Base-by-base conservation (phyloP, 2,113 vertebrate genomes). In the Salvator merianae region DNA sequence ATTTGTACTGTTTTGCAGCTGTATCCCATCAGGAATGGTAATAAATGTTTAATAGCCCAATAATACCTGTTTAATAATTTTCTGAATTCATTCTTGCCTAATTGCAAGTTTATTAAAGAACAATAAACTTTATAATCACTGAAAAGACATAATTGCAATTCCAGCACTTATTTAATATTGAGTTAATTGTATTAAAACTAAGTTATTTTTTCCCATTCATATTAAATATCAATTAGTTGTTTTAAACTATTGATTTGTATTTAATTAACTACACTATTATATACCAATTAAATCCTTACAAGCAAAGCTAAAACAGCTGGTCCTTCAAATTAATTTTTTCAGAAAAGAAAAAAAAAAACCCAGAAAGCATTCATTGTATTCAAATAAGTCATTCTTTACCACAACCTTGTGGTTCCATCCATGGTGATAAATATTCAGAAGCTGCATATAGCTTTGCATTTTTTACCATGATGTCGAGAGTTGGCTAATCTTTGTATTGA, bases 221-320 rank as follows among this genome's bases (percentile, higher is more conserved):
- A 96, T 96, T 96, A 96, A 96, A 93, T 94, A 95, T 96, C 95
- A 96, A 96, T 97, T 96, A 96, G 93, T 91, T 95, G 93, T 88
- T 95, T 96, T 95, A 94, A 93, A 93, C 91, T 96, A 96, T 96
- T 96, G 95, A 97, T 97, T 94, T 95, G 93, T 96, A 95, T 95
- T 96, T 96, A 95, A 97, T 97, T 96, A 96, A 94, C 93, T 95
- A 81, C 92, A 94, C 94, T 94, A 95, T 96, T 96, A 96, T 94
- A 95, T 92, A 94, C 93, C 95, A 96, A 96, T 97, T 96, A 96
- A 94, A 92, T 90, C 94, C 93, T 94, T 95, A 91, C 84, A 95
- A 90, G 91, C 94, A 92, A 94, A 94, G 89, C 88, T 89, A 82
- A 91, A 96, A 93, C 95, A 96, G 94, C 94, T 96, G 95, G 91